phyloP scores from a whole-genome alignment of 2,113 vertebrate species.

The Chunga burmeisteri region DNA sequence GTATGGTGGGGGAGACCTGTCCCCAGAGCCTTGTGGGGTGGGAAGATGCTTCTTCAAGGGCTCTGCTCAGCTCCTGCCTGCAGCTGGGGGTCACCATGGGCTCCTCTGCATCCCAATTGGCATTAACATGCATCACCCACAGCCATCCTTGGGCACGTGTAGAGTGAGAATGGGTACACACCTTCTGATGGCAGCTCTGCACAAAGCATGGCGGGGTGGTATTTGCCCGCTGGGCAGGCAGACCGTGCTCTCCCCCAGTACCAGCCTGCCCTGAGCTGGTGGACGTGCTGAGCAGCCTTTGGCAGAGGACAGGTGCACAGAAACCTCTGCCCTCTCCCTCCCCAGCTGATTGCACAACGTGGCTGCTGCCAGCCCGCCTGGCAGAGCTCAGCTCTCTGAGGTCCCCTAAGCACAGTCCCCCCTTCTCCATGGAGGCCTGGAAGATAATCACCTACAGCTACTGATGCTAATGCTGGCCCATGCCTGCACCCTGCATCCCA shows the following conservation, averaged over 20 bases:
- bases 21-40: background rate
- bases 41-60: background rate
- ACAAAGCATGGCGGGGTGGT: accelerated
- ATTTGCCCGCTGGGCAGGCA: background rate
- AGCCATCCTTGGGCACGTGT: accelerated
- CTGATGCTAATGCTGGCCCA: accelerated
- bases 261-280: background rate
- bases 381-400: accelerated
- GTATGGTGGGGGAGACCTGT: background rate
- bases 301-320: background rate
- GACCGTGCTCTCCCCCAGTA: accelerated
- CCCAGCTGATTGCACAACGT: accelerated
- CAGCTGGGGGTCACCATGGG: background rate
- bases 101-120: background rate
- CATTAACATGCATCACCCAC: accelerated
- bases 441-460: background rate
- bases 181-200: background rate
- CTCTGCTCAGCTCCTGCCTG: background rate
- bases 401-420: background rate
- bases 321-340: background rate
- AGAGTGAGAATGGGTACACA: accelerated
- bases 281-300: background rate
- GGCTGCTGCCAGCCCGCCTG: accelerated
- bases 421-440: background rate
- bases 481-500: background rate